Conservation (phyloP, 2,113 vertebrate genomes). For the Gambusia holbrooki region DNA sequence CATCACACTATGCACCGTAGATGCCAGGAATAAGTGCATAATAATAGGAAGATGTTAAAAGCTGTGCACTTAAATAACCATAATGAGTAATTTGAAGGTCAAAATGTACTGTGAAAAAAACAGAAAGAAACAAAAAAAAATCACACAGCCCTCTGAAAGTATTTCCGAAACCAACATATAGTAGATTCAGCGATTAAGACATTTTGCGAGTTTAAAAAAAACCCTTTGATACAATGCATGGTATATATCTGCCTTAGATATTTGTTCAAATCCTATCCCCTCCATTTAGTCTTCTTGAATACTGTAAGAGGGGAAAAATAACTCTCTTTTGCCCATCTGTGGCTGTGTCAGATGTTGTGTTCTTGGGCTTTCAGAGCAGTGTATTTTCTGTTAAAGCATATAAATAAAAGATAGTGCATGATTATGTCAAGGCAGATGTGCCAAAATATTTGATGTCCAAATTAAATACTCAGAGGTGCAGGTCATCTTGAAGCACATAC, state of each 20-base stretch:
- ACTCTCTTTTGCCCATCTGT: slow-evolving; percentile 48
- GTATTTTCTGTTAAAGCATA: slow-evolving; percentile 13
- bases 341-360: slow-evolving; percentile 62
- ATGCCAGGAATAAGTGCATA: no score
- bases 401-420: not conserved
- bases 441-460: not conserved
- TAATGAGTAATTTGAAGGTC: slow-evolving; percentile 27
- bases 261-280: slow-evolving; percentile 57
- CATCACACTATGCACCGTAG: slow-evolving; percentile 2
- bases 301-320: slow-evolving; percentile 57
- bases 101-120: slow-evolving; percentile 10
- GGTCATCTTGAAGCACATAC: no score
- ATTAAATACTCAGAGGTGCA: no score
- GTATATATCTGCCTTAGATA: slow-evolving; percentile 51
- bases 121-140: not conserved
- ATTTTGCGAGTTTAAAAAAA: slow-evolving; percentile 44
- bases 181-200: slow-evolving; percentile 48
- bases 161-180: slow-evolving; percentile 46
- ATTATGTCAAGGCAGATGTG: not conserved
- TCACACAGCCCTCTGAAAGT: slow-evolving; percentile 11
- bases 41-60: no score
- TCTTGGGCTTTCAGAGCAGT: slow-evolving; percentile 16
- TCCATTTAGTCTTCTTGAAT: slow-evolving; percentile 70
- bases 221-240: slow-evolving; percentile 29
- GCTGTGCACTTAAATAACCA: no score